These are phyloP conservation scores for Canis aureus DNA, from an alignment of 2,113 vertebrate genomes.

Conservation along the genomic window DNA sequence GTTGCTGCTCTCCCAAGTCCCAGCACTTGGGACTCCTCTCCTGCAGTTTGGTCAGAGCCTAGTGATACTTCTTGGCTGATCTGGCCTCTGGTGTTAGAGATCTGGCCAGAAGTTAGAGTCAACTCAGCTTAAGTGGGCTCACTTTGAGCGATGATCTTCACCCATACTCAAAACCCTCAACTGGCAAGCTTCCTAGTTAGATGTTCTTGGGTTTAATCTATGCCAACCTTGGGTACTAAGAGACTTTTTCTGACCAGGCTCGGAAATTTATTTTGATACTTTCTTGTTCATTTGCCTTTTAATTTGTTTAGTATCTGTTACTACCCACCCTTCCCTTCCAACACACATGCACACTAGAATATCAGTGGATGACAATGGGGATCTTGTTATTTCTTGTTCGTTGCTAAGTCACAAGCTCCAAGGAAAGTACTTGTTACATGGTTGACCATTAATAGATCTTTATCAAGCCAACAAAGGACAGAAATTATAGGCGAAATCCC, in stretches of 20 bases:
- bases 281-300: slow-evolving; percentile 14
- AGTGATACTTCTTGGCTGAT: neutral
- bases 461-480: slow-evolving; percentile 3
- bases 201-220: neutral
- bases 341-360: neutral
- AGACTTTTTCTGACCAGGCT: neutral
- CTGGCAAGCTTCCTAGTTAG: neutral
- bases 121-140: neutral
- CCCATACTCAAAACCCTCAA: neutral
- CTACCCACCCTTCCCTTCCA: neutral
- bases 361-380: neutral
- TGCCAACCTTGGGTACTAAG: neutral
- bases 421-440: neutral
- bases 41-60: neutral
- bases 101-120: neutral
- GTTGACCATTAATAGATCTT: neutral
- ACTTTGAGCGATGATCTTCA: neutral
- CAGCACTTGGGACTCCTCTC: neutral
- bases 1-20: neutral
- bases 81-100: neutral
- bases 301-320: slow-evolving; percentile 41
- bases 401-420: neutral
- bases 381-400: neutral
- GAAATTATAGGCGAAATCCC: slow-evolving; percentile 59
- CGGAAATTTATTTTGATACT: slow-evolving; percentile 26